Evolutionary conservation across 2,888 invertebrate genomes (phyloP).

Genomic region (Temnothorax unifasciatus): DNA sequence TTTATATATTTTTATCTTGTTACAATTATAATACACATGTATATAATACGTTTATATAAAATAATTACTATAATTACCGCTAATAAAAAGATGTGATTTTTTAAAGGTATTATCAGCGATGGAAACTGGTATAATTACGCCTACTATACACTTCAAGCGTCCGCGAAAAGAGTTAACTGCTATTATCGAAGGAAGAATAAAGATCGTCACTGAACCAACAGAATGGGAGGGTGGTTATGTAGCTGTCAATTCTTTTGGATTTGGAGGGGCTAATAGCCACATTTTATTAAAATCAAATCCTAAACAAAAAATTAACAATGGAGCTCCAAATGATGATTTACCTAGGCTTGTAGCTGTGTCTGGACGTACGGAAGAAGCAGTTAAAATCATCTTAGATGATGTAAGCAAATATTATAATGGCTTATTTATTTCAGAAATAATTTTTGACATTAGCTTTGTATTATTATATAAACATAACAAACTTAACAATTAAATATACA

Average conservation of each 20-base stretch:
- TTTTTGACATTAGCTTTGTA: no score
- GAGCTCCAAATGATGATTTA: slow-evolving; percentile 88
- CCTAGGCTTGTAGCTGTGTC: slow-evolving; percentile 91
- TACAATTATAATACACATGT: no score
- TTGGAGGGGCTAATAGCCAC: slow-evolving; percentile 56
- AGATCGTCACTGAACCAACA: slow-evolving; percentile 59
- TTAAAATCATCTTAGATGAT: slow-evolving; percentile 89
- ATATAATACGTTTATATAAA: no score
- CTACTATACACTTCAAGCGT: slow-evolving; percentile 87
- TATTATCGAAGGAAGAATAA: slow-evolving; percentile 64
- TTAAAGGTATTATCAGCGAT: slow-evolving; percentile 53
- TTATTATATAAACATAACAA: no score
- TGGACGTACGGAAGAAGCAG: slow-evolving; percentile 92
- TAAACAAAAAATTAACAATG: slow-evolving; percentile 85
- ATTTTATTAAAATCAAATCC: slow-evolving; percentile 62
- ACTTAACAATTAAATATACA: no score
- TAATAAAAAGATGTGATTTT: no score
- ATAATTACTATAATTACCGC: no score
- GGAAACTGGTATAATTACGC: slow-evolving; percentile 85
- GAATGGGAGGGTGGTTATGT: slow-evolving; percentile 81
- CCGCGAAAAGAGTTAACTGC: slow-evolving; percentile 79
- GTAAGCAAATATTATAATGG: no score
- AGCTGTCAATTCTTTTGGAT: slow-evolving; percentile 55
- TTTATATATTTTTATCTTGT: no score
- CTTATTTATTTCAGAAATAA: no score